Evolutionary conservation across 2,113 vertebrate species (phyloP).

Genomic region (Orycteropus afer): DNA sequence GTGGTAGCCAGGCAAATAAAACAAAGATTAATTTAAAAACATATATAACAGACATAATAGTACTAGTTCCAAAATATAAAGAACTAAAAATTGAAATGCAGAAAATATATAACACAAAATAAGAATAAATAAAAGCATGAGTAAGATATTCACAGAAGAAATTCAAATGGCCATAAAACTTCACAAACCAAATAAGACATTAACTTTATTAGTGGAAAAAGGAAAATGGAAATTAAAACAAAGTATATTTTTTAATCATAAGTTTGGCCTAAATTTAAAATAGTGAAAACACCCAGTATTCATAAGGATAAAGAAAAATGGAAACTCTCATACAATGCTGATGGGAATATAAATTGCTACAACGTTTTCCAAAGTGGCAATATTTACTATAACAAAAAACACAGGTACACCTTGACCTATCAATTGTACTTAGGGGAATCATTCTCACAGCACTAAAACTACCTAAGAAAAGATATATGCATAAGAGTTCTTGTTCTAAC

Average conservation of each 20-base stretch:
- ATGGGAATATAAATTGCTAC: neutral
- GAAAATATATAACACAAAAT: conserved; percentile 57
- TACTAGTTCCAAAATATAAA: conserved; percentile 54
- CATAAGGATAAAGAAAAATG: neutral
- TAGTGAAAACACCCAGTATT: conserved; percentile 12
- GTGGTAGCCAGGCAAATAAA: too few species aligned
- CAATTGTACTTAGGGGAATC: neutral
- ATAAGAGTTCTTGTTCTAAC: neutral
- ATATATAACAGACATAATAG: neutral
- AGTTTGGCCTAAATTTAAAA: neutral
- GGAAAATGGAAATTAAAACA: conserved; percentile 51
- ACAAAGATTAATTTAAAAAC: conserved; percentile 49
- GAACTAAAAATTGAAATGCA: conserved; percentile 42
- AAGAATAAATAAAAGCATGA: conserved; percentile 38
- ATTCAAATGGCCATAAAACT: conserved; percentile 36
- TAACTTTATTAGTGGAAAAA: conserved; percentile 33
- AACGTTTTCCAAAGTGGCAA: neutral
- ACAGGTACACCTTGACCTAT: neutral
- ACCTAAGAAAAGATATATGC: neutral
- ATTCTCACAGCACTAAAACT: neutral
- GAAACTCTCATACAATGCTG: neutral
- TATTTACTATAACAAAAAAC: neutral
- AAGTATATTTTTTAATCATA: neutral
- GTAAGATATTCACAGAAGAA: conserved; percentile 8
- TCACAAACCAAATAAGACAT: conserved; percentile 14